These are phyloP conservation scores for Megatriorchis doriae DNA, from an alignment of 2,113 vertebrate genomes.

Conservation along the genomic window DNA sequence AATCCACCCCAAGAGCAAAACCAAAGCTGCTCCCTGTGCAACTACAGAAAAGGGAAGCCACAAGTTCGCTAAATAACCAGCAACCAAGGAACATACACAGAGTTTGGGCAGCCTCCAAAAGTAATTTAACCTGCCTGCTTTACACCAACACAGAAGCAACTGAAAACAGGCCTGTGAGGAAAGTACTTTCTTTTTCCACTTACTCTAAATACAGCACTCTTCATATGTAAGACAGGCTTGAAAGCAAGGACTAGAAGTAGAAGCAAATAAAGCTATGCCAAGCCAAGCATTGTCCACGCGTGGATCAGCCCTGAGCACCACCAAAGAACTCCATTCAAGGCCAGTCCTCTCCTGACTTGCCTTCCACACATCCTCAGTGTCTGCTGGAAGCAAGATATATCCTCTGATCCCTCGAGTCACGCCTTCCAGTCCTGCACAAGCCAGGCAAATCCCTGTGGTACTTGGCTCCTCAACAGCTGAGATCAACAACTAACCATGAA, in stretches of 20 bases:
- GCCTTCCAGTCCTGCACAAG: neutral
- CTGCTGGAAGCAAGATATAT: neutral
- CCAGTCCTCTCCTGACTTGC: neutral
- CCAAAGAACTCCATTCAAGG: neutral
- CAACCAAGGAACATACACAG: neutral
- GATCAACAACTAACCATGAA: neutral
- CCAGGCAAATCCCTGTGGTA: neutral
- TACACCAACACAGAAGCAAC: neutral
- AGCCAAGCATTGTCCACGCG: neutral
- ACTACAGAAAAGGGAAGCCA: neutral
- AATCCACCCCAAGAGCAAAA: neutral
- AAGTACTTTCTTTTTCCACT: neutral
- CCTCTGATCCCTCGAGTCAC: neutral
- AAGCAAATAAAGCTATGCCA: neutral
- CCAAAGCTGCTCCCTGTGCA: neutral
- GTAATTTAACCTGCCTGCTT: neutral
- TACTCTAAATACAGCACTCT: neutral
- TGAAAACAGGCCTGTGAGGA: neutral
- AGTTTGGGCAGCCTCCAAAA: neutral
- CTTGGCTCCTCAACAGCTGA: neutral
- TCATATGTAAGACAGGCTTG: accelerated
- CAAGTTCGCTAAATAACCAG: accelerated
- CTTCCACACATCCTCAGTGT: neutral
- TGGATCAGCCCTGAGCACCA: neutral
- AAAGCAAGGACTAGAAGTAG: neutral